Base-by-base conservation (phyloP, 2,113 vertebrate genomes). In the Erinaceus europaeus region DNA sequence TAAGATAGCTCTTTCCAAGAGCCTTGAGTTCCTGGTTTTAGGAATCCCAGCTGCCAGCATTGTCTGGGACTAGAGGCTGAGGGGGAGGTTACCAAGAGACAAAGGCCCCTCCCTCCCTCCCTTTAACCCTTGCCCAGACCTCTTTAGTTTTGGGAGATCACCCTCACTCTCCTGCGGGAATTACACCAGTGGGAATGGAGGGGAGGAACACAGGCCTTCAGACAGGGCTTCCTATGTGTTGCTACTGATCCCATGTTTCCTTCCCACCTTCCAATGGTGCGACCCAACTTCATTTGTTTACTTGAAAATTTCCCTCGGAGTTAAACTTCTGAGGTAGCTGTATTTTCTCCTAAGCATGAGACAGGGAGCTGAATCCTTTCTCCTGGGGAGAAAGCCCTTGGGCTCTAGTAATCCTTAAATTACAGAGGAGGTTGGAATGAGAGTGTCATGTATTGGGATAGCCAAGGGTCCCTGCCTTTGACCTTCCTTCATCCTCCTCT, bases 1-100 rank as follows among this genome's bases (percentile, higher is more conserved):
- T 96, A 96, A 96, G 95, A 95, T 96, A 96, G 80, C 72, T 94
- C 95, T 95, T 96, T 95, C 95, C 95, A 94, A 96, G 97, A 96
- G 96, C 95, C 79, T 72, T 80, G 76, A 94, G 89, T 92, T 94
- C 95, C 95, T 93, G 89, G 83, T 94, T 90, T 94, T 92, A 93
- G 79, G 67, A 94, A 89, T 90, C 75, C 91, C 81, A 84, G 81
- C 93, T 93, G 71, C 81, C 91, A 91, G 90, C 95, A 88, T 74
- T 89, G 82, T 90, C 77, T 93, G 93, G 90, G 89, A 91, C 90
- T 91, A 88, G 89, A 84, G 89, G 71, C 40, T 67, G 34, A 86
- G 59, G 52, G 32, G 68, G 64, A 67, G 89, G 77, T 57, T 38
- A 72, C 83, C 27, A 32, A 48, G 65, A 91, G 40, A 80, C 55